Evolutionary conservation across 2,888 invertebrate genomes (phyloP).

Genomic region (Odontocolon sp.): DNA sequence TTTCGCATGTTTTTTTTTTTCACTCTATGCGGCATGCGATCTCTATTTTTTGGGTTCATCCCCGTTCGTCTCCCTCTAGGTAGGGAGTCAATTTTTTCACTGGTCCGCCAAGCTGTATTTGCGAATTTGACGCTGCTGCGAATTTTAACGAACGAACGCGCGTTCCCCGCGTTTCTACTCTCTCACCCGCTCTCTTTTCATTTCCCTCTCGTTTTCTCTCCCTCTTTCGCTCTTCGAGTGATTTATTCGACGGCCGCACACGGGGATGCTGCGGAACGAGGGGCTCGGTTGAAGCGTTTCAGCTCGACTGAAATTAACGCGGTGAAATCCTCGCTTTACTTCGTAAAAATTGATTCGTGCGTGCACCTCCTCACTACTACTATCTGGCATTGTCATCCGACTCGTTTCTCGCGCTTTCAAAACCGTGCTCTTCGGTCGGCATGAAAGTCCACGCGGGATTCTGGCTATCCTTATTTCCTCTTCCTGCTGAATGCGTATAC

Average conservation of each 20-base stretch:
- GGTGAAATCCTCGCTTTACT: constrained; percentile 52
- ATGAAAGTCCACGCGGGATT: background rate
- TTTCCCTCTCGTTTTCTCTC: constrained; percentile 30
- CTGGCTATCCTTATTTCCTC: constrained; percentile 1
- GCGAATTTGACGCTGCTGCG: constrained; percentile 58
- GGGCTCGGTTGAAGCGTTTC: constrained; percentile 5
- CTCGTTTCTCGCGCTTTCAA: background rate
- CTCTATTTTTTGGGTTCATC: constrained; percentile 29
- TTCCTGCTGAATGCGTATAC: background rate
- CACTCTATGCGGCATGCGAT: constrained; percentile 15
- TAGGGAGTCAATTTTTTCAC: constrained; percentile 57
- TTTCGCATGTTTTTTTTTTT: constrained; percentile 13
- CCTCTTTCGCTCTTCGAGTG: constrained; percentile 38
- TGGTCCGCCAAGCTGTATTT: constrained; percentile 50
- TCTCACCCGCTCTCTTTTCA: constrained; percentile 18
- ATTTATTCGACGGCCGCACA: constrained; percentile 59
- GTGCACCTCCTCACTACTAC: background rate
- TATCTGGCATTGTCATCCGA: background rate
- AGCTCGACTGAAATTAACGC: constrained; percentile 59
- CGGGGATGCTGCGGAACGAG: constrained; percentile 22
- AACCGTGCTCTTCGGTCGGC: background rate
- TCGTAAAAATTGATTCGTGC: constrained; percentile 57
- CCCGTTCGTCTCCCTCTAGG: constrained; percentile 23
- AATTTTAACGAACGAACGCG: constrained; percentile 58
- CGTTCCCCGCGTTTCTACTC: background rate